A percentile compares a stretch with the other conserved stretches of the same genome.
Evolutionary conservation across 1,140 invertebrate genomes (phyloP).

Genomic region (Palaemon carinicauda): DNA sequence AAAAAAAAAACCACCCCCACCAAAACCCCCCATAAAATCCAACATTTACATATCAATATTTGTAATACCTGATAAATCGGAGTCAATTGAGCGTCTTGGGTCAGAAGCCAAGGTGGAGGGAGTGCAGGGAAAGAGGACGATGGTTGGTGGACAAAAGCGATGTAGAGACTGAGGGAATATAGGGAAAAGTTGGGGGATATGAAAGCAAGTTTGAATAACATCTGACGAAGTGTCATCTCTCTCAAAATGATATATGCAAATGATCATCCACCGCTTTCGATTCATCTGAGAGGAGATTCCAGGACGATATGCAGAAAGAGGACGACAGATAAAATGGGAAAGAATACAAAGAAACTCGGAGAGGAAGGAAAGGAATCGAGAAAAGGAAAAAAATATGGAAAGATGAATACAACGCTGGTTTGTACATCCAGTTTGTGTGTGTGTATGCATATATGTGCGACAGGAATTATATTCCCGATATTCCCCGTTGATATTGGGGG

Average conservation of each 20-base stretch:
- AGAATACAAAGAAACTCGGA: not conserved
- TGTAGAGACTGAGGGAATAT: not conserved
- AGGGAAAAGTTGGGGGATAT: not conserved
- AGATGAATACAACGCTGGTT: not conserved
- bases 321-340: not conserved
- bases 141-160: not conserved
- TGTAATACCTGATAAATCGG: too few relatives aligned
- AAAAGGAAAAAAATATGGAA: not conserved
- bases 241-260: too few relatives aligned
- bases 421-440: not conserved
- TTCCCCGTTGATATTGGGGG: too few relatives aligned
- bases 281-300: not conserved
- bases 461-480: too few relatives aligned
- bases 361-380: not conserved
- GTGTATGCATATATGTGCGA: too few relatives aligned
- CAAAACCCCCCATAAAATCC: too few relatives aligned
- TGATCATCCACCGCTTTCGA: too few relatives aligned
- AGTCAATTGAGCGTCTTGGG: not conserved
- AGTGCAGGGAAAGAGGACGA: not conserved
- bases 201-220: not conserved
- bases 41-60: too few relatives aligned
- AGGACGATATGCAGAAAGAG: not conserved
- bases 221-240: too few relatives aligned
- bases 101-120: not conserved
- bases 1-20: too few relatives aligned